Base-by-base conservation (phyloP, 2,888 invertebrate species). In the Protophormia terraenovae region DNA sequence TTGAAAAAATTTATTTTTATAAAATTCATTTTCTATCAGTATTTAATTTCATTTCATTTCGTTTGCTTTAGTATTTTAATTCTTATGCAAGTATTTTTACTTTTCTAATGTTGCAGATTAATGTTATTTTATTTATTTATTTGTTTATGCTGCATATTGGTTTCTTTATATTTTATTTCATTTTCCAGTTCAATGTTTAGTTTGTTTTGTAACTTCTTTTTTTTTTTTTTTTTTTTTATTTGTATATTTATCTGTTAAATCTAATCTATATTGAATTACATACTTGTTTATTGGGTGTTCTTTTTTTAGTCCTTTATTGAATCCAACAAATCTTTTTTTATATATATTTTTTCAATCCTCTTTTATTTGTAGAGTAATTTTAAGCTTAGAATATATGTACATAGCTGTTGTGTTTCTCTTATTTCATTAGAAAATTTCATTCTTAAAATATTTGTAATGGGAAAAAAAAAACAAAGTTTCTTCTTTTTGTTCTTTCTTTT, bases 241-340 rank as follows among this genome's bases (percentile, higher is more conserved):
- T 16, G 1, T 58, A 32, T 58, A 29, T 45, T 67, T 58, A 67
- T 58, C 58, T 47, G 24, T 6, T 27, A 53, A 16, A 66, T 64
- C 41, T 79, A 80, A 72, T 53, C 62, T 64, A 22, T 72, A 80
- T 80, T 66, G 79, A 72, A 80, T 75, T 76, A 75, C 81, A 75
- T 53, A 62, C 75, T 67, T 75, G 75, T 69, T 75, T 67, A 64
- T 32, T 29, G 47, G 27, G 22, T 10, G 45, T 35, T 19, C 41
- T 69, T 55, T 60, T 55, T 47, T 71, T 55, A 24, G 12, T 78
- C 19, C 16, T n/a, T n/a, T n/a, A n/a, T n/a, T n/a, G n/a, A n/a
- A n/a, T n/a, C n/a, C 2, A 24, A 10, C 10, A 62, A 66, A 53
- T 60, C 35, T 69, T 3, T 29, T 16, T 81, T 19, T 45, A 1